These are phyloP conservation scores for Sericinus montela DNA, from an alignment of 2,888 invertebrate species.

Conservation along the genomic window DNA sequence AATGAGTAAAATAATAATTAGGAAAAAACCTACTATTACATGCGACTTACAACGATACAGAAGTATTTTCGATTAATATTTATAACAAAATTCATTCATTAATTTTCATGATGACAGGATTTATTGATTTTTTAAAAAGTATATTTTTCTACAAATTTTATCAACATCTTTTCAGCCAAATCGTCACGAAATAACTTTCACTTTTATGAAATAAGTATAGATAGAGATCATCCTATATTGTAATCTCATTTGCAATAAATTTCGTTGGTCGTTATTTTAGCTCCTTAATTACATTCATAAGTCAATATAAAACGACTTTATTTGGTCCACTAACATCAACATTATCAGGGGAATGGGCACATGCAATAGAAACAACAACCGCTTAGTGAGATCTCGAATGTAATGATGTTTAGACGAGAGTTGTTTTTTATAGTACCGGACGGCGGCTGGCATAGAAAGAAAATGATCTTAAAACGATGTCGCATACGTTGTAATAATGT, in stretches of 20 bases:
- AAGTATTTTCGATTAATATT: too few relatives aligned
- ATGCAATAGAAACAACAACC: slow-evolving; percentile 9
- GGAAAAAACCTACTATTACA: too few relatives aligned
- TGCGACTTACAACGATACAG: too few relatives aligned
- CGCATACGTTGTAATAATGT: slow-evolving; percentile 14
- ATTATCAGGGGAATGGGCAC: slow-evolving; percentile 13
- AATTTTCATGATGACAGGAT: too few relatives aligned
- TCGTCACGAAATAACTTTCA: too few relatives aligned
- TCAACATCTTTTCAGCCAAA: too few relatives aligned
- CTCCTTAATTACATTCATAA: slow-evolving; percentile 9
- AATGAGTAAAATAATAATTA: neutral
- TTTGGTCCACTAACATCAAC: slow-evolving; percentile 3
- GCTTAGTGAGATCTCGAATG: slow-evolving; percentile 11
- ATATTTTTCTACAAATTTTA: too few relatives aligned
- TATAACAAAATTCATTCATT: too few relatives aligned
- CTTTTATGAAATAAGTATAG: too few relatives aligned
- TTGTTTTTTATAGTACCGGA: slow-evolving; percentile 16
- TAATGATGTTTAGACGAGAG: slow-evolving; percentile 15
- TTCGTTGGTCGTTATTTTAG: neutral
- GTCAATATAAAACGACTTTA: slow-evolving; percentile 8
- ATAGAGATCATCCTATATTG: neutral
- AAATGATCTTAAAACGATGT: slow-evolving; percentile 16
- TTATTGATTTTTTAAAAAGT: too few relatives aligned
- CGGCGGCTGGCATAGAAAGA: slow-evolving; percentile 18
- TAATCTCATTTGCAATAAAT: neutral